These are phyloP conservation scores for Apaloderma vittatum DNA, from an alignment of 2,113 vertebrate genomes.

Conservation along the genomic window DNA sequence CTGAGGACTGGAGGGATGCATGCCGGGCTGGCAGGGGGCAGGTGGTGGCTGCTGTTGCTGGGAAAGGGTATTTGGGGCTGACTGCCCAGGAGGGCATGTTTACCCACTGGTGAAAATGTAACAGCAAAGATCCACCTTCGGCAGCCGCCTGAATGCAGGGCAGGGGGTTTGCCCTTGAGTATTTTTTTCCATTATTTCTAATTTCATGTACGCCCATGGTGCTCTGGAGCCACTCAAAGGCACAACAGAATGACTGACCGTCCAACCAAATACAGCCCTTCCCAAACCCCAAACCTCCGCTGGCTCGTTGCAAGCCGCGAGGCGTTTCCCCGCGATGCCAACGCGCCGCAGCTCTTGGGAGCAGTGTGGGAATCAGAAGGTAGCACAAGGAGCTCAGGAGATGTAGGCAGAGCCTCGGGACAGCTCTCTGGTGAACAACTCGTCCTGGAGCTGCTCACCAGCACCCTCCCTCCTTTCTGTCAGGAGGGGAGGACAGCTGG, in stretches of 20 bases:
- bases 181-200: not conserved
- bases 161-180: not conserved
- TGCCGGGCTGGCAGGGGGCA: not conserved
- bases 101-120: conserved; percentile 27
- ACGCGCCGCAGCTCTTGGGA: not conserved
- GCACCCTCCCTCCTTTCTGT: no score
- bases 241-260: not conserved
- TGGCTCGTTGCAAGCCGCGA: fast-evolving
- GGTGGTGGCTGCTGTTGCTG: not conserved
- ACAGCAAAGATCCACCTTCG: not conserved
- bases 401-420: not conserved
- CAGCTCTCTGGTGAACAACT: not conserved
- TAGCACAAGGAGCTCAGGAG: not conserved
- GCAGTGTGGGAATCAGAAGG: not conserved
- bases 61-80: not conserved
- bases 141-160: not conserved
- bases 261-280: fast-evolving
- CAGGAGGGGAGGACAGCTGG: not conserved
- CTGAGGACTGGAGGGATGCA: fast-evolving
- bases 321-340: not conserved
- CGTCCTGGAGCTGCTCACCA: not conserved
- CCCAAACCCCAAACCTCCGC: not conserved
- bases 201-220: not conserved
- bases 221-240: not conserved
- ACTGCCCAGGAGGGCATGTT: conserved; percentile 33